Conservation (phyloP, 2,888 invertebrate species). For the Amphipoea oculea region DNA sequence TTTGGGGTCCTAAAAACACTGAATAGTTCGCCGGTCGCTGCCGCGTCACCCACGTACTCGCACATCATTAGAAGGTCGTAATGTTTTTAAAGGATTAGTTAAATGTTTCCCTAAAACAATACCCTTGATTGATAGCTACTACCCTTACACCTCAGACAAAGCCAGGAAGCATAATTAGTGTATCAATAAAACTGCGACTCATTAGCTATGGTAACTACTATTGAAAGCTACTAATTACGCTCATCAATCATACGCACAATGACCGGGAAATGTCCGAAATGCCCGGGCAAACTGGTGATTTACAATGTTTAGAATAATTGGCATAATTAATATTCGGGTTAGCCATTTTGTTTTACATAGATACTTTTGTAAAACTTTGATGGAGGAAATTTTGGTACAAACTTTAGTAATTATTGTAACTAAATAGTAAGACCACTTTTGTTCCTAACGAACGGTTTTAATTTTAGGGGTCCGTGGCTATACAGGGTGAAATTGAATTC, state of each 20-base stretch:
- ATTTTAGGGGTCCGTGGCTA: neutral
- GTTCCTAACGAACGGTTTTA: neutral
- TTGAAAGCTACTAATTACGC: conserved; percentile 58
- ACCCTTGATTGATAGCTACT: neutral
- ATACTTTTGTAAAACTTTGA: conserved; percentile 26
- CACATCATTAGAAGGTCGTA: neutral
- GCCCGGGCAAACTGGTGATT: conserved; percentile 52
- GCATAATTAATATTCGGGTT: conserved; percentile 28
- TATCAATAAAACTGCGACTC: conserved; percentile 48
- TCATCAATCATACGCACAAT: conserved; percentile 66
- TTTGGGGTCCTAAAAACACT: neutral
- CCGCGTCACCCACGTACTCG: neutral
- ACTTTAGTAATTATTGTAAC: conserved; percentile 20
- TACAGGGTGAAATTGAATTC: too few species aligned
- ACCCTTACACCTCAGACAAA: conserved; percentile 5
- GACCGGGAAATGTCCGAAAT: conserved; percentile 58
- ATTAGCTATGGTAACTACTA: conserved; percentile 55
- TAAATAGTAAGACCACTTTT: conserved; percentile 6
- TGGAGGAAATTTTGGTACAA: conserved; percentile 3
- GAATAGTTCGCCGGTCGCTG: neutral
- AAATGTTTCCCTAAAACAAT: neutral
- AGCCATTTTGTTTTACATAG: conserved; percentile 20
- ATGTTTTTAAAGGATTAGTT: neutral
- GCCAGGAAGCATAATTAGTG: conserved; percentile 36
- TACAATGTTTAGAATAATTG: conserved; percentile 49